Percentiles rank a stretch among this genome's conserved stretches.
Conservation (phyloP, 2,797 vertebrate species). For the Micropoecilia bifurca region DNA sequence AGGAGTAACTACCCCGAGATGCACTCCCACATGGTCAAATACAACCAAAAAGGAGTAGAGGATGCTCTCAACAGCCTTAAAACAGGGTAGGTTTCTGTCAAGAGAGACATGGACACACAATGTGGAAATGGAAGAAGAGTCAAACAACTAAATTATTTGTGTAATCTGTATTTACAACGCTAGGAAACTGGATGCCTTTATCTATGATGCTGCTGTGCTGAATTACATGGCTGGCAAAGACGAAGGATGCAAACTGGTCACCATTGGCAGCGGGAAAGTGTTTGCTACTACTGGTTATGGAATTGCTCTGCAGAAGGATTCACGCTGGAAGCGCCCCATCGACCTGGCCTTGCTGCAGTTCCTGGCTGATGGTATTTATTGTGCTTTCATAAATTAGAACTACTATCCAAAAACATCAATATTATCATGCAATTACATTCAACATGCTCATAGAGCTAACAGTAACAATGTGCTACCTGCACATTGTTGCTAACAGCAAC, state of each 20-base stretch:
- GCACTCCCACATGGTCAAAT: constrained; percentile 98
- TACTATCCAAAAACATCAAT: neutral
- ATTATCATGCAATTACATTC: constrained; percentile 11
- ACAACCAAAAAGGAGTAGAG: constrained; percentile 97
- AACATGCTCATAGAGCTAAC: neutral
- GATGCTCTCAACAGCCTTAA: constrained; percentile 97
- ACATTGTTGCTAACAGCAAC: neutral
- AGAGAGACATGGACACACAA: neutral
- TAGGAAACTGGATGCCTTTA: constrained; percentile 98
- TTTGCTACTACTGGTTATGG: constrained; percentile 97
- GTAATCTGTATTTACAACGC: neutral
- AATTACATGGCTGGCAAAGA: constrained; percentile 99
- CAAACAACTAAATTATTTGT: constrained; percentile 8
- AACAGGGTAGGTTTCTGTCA: constrained; percentile 85
- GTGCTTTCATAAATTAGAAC: neutral
- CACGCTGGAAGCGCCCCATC: constrained; percentile 93
- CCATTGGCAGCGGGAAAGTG: constrained; percentile 97
- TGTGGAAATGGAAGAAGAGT: neutral
- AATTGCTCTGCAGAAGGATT: constrained; percentile 97
- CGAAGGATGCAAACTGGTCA: constrained; percentile 97
- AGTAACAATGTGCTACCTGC: neutral
- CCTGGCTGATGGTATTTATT: constrained; percentile 90
- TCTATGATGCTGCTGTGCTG: constrained; percentile 94
- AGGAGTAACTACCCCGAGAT: constrained; percentile 98
- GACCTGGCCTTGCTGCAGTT: constrained; percentile 97